Evolutionary conservation across 2,888 invertebrate genomes (phyloP).

Genomic region (Platerodrilus igneus): DNA sequence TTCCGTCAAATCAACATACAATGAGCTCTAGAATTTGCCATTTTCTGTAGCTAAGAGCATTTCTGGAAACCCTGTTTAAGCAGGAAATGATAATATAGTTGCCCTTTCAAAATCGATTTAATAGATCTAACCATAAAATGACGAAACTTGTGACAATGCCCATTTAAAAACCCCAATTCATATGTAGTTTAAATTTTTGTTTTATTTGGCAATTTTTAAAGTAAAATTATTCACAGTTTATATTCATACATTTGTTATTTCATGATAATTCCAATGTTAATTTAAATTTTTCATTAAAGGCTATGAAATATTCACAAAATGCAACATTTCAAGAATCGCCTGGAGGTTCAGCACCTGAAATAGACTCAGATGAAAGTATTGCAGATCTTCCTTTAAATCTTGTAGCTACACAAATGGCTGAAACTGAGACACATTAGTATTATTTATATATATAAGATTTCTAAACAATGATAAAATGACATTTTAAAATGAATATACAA

Average conservation of each 20-base stretch:
- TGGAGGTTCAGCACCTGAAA: conserved; percentile 38
- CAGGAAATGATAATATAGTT: too few relatives aligned
- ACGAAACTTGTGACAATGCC: too few relatives aligned
- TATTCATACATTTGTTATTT: neutral
- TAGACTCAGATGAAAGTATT: conserved; percentile 51
- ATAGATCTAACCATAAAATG: too few relatives aligned
- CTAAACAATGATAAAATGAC: conserved; percentile 1
- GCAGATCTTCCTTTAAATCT: conserved; percentile 65
- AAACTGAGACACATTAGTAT: conserved; percentile 49
- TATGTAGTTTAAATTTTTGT: too few relatives aligned
- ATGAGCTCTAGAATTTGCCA: too few relatives aligned
- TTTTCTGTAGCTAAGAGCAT: too few relatives aligned
- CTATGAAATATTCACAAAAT: conserved; percentile 37
- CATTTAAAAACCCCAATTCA: too few relatives aligned
- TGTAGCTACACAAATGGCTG: conserved; percentile 64
- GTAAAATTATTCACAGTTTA: neutral
- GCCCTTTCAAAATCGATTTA: too few relatives aligned
- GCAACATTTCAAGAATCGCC: conserved; percentile 40
- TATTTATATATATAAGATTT: conserved; percentile 11
- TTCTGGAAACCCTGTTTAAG: too few relatives aligned
- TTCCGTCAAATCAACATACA: too few relatives aligned
- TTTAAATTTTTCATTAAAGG: too few relatives aligned
- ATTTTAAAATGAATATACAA: conserved; percentile 15
- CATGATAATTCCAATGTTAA: neutral
- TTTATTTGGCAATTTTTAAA: too few relatives aligned